These are phyloP conservation scores for Ophioninae sp. DNA, from an alignment of 2,888 invertebrate species.

Conservation along the genomic window DNA sequence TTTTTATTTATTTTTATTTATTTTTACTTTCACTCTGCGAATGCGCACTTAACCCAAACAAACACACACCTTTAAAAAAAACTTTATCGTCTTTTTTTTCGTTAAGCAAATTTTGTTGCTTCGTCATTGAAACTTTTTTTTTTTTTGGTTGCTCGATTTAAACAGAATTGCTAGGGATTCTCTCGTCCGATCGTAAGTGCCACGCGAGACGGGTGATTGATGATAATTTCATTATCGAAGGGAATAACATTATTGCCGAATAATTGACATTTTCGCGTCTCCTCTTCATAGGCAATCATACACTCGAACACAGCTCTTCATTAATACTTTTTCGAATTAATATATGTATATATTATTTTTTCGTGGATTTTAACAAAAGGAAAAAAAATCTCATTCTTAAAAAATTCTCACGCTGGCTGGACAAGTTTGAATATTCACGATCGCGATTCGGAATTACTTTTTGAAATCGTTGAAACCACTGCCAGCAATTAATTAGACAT, in stretches of 20 bases:
- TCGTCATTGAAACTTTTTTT: not conserved
- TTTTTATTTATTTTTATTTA: not conserved
- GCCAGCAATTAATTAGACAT: not conserved
- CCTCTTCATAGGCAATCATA: not conserved
- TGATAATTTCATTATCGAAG: not conserved
- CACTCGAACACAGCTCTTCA: not conserved
- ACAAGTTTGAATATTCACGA: not conserved
- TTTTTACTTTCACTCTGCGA: not conserved
- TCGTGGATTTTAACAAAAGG: no score
- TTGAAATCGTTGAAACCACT: not conserved
- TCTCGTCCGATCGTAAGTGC: not conserved
- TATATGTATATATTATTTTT: no score
- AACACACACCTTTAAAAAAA: not conserved
- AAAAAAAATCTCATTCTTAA: no score
- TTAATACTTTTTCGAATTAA: no score
- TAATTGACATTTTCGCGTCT: not conserved
- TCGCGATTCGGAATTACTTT: not conserved
- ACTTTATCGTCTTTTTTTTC: not conserved
- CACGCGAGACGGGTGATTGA: not conserved
- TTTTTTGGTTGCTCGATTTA: not conserved
- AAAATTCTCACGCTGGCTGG: not conserved
- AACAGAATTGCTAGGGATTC: no score
- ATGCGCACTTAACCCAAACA: not conserved
- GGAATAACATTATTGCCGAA: not conserved
- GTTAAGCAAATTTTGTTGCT: not conserved